phyloP scores from a whole-genome alignment of 1,140 invertebrate genomes.

The Eupristina koningsbergeri region DNA sequence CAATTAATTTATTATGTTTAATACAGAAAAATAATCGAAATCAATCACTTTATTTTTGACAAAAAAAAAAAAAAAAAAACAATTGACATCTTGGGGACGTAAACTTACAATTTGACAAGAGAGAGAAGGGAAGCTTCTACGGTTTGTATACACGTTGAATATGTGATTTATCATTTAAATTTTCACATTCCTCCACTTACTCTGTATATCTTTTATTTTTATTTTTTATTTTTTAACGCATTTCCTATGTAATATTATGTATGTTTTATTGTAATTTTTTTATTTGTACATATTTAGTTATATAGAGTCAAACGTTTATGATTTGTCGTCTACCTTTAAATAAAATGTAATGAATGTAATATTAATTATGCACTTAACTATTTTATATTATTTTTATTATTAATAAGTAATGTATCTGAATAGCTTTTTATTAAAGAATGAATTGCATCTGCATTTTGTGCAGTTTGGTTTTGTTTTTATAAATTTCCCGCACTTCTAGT shows the following conservation, averaged over 20 bases:
- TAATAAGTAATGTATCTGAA: constrained; percentile 39
- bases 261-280: constrained; percentile 33
- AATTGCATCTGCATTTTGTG: constrained; percentile 38
- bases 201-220: constrained; percentile 3
- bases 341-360: constrained; percentile 27
- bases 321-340: constrained; percentile 17
- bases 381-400: constrained; percentile 25
- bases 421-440: constrained; percentile 46
- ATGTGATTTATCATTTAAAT: constrained; percentile 45
- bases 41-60: neutral
- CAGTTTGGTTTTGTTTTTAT: constrained; percentile 37
- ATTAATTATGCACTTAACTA: constrained; percentile 36
- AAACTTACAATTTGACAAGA: constrained; percentile 47
- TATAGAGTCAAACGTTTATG: constrained; percentile 36
- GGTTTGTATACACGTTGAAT: constrained; percentile 35
- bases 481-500: constrained; percentile 42
- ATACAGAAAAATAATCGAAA: neutral
- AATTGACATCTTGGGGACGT: constrained; percentile 38
- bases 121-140: constrained; percentile 32
- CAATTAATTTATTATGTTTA: neutral
- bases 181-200: constrained; percentile 20
- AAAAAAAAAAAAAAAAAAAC: neutral
- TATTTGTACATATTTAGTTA: constrained; percentile 40
- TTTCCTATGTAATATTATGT: constrained; percentile 36
- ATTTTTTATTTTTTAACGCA: constrained; percentile 23